Percentiles rank a stretch among this genome's conserved stretches.
phyloP scores from a whole-genome alignment of 2,113 vertebrate genomes.

The cattle (Bos taurus) region ARS-UCD2.0 NC_037346.1:34517501-34518000 shows the following conservation, averaged over 20 bases:
- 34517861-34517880: neutral
- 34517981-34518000: neutral
- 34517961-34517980: neutral
- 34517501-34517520: neutral
- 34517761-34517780: neutral
- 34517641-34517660: neutral
- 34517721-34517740: neutral
- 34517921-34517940: neutral
- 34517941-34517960: neutral
- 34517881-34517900: neutral
- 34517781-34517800: conserved; percentile 11
- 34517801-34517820: neutral
- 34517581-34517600: neutral
- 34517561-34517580: neutral
- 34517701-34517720: neutral
- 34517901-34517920: neutral
- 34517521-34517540: neutral
- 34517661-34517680: neutral
- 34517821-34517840: neutral
- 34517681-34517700: neutral
- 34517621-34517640: neutral
- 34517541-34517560: neutral
- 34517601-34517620: neutral
- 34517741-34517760: neutral
- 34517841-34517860: neutral